Base-by-base conservation (phyloP, 2,888 invertebrate species). In the Leptopilina myrica region DNA sequence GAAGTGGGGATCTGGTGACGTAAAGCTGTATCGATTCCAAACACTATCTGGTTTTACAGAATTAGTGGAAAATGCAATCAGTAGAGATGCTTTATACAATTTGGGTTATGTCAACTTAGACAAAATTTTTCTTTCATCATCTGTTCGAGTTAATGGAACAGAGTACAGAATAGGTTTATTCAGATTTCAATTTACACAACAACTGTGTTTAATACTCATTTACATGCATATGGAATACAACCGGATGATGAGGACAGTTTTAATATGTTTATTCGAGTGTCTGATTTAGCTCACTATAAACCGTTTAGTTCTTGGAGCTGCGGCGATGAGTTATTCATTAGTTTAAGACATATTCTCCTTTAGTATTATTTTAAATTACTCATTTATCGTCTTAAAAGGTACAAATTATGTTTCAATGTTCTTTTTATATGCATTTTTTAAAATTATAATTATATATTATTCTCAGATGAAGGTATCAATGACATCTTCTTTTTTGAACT, bases 1-100 rank as follows among this genome's bases (percentile, higher is more conserved):
- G n/a, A n/a, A n/a, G n/a, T n/a, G n/a, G n/a, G n/a, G n/a, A n/a
- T n/a, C n/a, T n/a, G n/a, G n/a, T n/a, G n/a, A n/a, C n/a, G 79
- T 77, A 6, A 77, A 81, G 59, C 0, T 78, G 26, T 1, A 75
- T 12, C 33, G 26, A 64, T 20, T 78, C 20, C 53, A 56, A 14
- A 12, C 15, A 11, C 9, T 46, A 66, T 46, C 66, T 66, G 66
- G 66, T 66, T 66, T 9, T 15, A 66, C n/a, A 66, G 15, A 66
- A 15, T 40, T 46, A 46, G 46, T 89, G 26, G 88, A 90, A 80
- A 88, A 90, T 43, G 15, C 65, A 49, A 12, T 53, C 2, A 66
- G 66, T 64, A 77, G 14, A 77, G 53, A 77, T 20, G 62, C 64
- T 65, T 49, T 66, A 20, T 77, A 49, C 46, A 65, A 46, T 14